A percentile compares a stretch with the other conserved stretches of the same genome.
Evolutionary conservation across 1,140 invertebrate species (phyloP).

Genomic region (Pseudomyrmex concolor): DNA sequence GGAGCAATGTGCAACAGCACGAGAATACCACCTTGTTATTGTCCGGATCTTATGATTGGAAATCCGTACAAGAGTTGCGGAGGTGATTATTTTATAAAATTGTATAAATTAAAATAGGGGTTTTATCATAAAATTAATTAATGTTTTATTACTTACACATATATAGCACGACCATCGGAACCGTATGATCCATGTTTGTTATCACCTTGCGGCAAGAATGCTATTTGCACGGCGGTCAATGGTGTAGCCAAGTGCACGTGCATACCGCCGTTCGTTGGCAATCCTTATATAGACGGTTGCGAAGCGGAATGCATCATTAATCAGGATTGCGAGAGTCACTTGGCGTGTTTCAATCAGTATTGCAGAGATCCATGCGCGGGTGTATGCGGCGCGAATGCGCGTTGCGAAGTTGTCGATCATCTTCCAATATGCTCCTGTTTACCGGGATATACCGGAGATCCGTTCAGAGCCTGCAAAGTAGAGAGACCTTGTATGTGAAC

Average conservation of each 20-base stretch:
- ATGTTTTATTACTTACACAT: constrained; percentile 48
- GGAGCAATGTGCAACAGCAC: constrained; percentile 92
- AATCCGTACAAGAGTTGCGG: constrained; percentile 92
- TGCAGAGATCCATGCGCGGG: constrained; percentile 94
- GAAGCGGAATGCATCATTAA: constrained; percentile 92
- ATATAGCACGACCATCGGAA: constrained; percentile 74
- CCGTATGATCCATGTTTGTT: constrained; percentile 89
- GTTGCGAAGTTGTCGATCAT: constrained; percentile 92
- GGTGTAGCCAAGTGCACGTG: constrained; percentile 90
- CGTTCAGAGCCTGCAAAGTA: constrained; percentile 91
- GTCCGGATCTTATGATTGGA: constrained; percentile 90
- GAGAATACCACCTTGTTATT: constrained; percentile 91
- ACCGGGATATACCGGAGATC: constrained; percentile 91
- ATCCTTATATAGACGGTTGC: constrained; percentile 91
- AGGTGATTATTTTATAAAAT: constrained; percentile 77
- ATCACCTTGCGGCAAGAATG: constrained; percentile 93
- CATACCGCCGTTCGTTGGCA: constrained; percentile 94
- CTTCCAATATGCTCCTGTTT: constrained; percentile 92
- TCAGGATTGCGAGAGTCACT: constrained; percentile 91
- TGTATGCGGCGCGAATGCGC: constrained; percentile 91
- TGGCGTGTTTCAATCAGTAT: constrained; percentile 93
- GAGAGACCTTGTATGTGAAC: constrained; percentile 78
- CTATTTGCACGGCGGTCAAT: constrained; percentile 89
- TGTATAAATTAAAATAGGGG: too few species aligned
- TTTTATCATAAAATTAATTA: not conserved